These are phyloP conservation scores for Eueremaeus valkanovi DNA, from an alignment of 2,888 invertebrate species.

Conservation along the genomic window DNA sequence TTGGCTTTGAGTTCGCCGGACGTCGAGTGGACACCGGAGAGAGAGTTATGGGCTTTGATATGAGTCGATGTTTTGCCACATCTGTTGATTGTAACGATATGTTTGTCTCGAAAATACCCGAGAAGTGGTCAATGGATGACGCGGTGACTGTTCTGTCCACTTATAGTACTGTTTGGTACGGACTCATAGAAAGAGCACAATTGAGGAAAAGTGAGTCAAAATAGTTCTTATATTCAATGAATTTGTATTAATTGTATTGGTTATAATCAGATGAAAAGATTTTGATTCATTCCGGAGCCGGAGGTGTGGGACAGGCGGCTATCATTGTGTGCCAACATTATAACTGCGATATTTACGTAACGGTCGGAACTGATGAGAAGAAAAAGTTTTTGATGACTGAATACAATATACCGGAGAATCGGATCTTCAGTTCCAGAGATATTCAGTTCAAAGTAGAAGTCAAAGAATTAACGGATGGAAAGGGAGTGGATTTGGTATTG, in stretches of 20 bases:
- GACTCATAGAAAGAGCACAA: slow-evolving; percentile 77
- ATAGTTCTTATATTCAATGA: no score
- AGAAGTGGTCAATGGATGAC: slow-evolving; percentile 78
- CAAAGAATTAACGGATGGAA: slow-evolving; percentile 74
- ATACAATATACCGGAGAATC: slow-evolving; percentile 71
- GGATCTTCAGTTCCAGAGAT: slow-evolving; percentile 89
- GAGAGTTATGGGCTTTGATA: slow-evolving; percentile 89
- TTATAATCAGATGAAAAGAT: slow-evolving; percentile 72
- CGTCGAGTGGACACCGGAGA: slow-evolving; percentile 63
- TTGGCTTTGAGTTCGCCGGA: no score
- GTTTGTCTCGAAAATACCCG: slow-evolving; percentile 63
- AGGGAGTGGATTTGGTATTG: slow-evolving; percentile 84
- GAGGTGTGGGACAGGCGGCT: slow-evolving; percentile 95
- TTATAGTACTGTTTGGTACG: slow-evolving; percentile 83
- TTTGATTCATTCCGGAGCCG: slow-evolving; percentile 90
- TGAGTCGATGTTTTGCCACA: slow-evolving; percentile 80
- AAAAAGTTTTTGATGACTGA: slow-evolving; percentile 76
- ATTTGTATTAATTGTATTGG: neutral
- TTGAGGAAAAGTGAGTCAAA: slow-evolving; percentile 58
- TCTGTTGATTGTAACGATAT: slow-evolving; percentile 66
- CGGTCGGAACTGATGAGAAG: slow-evolving; percentile 75
- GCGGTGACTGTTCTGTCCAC: slow-evolving; percentile 92
- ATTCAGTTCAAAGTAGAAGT: slow-evolving; percentile 85
- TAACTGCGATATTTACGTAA: slow-evolving; percentile 84
- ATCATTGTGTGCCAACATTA: slow-evolving; percentile 84